A percentile compares a stretch with the other conserved stretches of the same genome.
Conservation (phyloP, 2,797 vertebrate species). For the Urophycis tenuis region DNA sequence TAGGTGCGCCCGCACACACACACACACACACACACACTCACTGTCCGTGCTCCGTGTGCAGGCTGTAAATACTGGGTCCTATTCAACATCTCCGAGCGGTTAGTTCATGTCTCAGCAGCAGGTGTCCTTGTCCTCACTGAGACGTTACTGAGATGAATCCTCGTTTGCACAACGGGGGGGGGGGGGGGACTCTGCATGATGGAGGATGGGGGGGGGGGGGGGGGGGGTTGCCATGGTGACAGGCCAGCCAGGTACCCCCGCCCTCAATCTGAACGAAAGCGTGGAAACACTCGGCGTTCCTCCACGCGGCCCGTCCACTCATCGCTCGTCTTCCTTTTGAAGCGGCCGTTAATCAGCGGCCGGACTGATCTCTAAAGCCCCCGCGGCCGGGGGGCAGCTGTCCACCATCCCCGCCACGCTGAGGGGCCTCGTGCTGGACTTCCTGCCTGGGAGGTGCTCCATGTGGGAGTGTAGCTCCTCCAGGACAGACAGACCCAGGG, state of each 20-base stretch:
- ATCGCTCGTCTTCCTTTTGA: not conserved
- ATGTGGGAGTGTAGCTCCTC: not conserved
- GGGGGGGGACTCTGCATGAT: not conserved
- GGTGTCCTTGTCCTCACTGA: not conserved
- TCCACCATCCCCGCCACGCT: slow-evolving; percentile 28
- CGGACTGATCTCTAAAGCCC: not conserved
- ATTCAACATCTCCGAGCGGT: not conserved
- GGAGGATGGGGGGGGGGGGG: not conserved
- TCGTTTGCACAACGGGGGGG: not conserved
- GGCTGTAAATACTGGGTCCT: not conserved
- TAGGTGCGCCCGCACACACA: slow-evolving; percentile 18
- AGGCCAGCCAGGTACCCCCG: not conserved
- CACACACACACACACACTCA: not conserved
- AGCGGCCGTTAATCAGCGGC: slow-evolving; percentile 23
- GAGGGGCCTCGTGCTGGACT: slow-evolving; percentile 56
- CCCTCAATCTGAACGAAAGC: not conserved
- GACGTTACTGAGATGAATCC: not conserved
- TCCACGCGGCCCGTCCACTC: too few species aligned
- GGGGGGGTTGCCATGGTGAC: not conserved
- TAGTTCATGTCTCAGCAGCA: not conserved
- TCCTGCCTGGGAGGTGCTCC: slow-evolving; percentile 53
- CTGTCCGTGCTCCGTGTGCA: not conserved
- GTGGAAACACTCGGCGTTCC: not conserved
- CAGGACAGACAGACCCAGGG: not conserved
- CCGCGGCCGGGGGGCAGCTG: slow-evolving; percentile 26